phyloP scores from a whole-genome alignment of 2,113 vertebrate genomes.

The Muntiacus reevesi region DNA sequence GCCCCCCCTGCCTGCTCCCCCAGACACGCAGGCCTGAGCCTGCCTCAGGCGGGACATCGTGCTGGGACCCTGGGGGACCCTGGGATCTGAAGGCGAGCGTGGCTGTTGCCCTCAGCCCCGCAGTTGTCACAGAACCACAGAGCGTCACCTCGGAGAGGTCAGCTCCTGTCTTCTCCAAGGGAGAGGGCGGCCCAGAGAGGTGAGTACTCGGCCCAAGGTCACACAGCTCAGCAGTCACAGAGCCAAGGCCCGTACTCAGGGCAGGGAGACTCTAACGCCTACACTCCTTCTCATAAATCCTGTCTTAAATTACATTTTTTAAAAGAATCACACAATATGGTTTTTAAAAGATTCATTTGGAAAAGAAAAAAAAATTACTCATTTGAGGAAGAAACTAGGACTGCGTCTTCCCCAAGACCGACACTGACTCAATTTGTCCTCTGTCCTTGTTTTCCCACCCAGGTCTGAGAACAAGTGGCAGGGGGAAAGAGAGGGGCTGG shows the following conservation, averaged over 20 bases:
- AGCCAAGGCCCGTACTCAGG: neutral
- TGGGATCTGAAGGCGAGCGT: neutral
- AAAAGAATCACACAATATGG: neutral
- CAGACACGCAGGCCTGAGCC: neutral
- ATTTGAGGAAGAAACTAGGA: neutral
- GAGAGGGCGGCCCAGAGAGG: neutral
- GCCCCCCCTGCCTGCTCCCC: neutral
- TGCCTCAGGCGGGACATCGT: fast-evolving
- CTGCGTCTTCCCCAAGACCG: neutral
- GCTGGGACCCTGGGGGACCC: neutral
- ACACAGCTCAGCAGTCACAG: neutral
- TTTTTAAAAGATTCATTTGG: neutral
- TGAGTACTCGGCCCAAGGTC: fast-evolving
- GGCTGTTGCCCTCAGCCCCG: neutral
- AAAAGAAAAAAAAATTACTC: neutral
- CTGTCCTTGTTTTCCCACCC: neutral
- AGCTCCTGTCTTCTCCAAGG: neutral
- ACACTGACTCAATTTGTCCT: neutral
- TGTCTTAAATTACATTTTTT: neutral
- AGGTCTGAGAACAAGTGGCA: neutral
- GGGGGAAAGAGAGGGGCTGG: neutral
- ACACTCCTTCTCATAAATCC: fast-evolving
- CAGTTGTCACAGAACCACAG: neutral
- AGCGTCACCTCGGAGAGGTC: neutral
- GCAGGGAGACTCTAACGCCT: too few relatives aligned